Evolutionary conservation across 2,888 invertebrate genomes (phyloP).

Genomic region (Nephrotoma guestfalica): DNA sequence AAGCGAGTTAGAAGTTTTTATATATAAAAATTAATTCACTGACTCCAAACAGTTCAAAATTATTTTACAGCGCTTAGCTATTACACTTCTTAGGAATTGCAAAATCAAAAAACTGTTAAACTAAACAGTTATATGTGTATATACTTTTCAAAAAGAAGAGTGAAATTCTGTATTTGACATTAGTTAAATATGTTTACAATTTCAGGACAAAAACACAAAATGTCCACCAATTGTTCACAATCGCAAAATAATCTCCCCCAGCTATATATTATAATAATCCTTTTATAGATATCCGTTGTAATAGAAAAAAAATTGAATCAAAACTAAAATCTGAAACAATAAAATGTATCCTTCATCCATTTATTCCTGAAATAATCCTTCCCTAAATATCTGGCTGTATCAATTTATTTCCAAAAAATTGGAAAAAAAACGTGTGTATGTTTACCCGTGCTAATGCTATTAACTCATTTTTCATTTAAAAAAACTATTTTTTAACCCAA

Average conservation of each 20-base stretch:
- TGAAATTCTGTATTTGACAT: neutral
- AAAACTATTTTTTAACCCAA: neutral
- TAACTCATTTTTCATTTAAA: neutral
- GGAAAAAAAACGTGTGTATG: neutral
- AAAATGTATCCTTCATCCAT: neutral
- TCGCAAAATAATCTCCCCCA: neutral
- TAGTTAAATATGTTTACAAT: neutral
- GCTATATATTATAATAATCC: neutral
- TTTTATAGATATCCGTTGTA: neutral
- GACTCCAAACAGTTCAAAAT: too few species aligned
- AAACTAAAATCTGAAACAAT: neutral
- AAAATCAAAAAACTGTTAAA: neutral
- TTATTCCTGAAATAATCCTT: neutral
- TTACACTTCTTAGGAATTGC: neutral
- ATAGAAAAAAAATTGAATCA: neutral
- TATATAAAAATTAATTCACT: too few species aligned
- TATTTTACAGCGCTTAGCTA: too few species aligned
- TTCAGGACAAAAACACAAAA: neutral
- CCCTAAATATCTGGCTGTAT: neutral
- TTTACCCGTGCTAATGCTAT: neutral
- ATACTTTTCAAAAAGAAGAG: neutral
- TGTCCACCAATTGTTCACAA: neutral
- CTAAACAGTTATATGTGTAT: neutral
- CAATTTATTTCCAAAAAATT: neutral
- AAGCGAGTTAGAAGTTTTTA: neutral